These are phyloP conservation scores for Chironomus striatipennis DNA, from an alignment of 1,140 invertebrate species.

Conservation along the genomic window DNA sequence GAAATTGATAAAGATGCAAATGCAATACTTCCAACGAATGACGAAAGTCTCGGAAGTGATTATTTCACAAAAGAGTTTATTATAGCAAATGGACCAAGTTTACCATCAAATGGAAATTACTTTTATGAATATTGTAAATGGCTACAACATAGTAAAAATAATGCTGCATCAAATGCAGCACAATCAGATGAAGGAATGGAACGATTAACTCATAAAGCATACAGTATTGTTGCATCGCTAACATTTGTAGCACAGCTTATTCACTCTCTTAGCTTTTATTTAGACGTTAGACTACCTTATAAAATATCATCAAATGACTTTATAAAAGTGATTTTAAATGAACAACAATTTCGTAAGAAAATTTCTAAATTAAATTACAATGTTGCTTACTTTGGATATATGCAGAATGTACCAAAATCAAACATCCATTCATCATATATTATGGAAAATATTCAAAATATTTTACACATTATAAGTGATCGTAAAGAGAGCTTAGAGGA, in stretches of 20 bases:
- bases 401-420: slow-evolving; percentile 59
- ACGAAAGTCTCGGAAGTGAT: slow-evolving; percentile 56
- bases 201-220: slow-evolving; percentile 50
- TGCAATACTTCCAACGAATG: slow-evolving; percentile 62
- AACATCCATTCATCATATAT: slow-evolving; percentile 59
- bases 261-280: slow-evolving; percentile 62
- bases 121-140: slow-evolving; percentile 59
- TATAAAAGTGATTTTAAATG: slow-evolving; percentile 56
- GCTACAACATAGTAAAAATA: slow-evolving; percentile 58
- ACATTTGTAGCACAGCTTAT: slow-evolving; percentile 73
- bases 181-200: slow-evolving; percentile 41
- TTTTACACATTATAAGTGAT: slow-evolving; percentile 57
- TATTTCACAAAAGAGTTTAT: slow-evolving; percentile 61
- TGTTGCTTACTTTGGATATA: slow-evolving; percentile 70
- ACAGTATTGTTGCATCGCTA: slow-evolving; percentile 66
- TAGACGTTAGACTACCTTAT: slow-evolving; percentile 65
- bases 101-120: slow-evolving; percentile 66
- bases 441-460: slow-evolving; percentile 65
- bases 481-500: slow-evolving; percentile 35
- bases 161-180: slow-evolving; percentile 44
- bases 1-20: slow-evolving; percentile 63
- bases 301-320: slow-evolving; percentile 72
- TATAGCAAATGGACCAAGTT: slow-evolving; percentile 58
- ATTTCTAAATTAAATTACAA: slow-evolving; percentile 74
- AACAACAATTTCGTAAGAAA: slow-evolving; percentile 61